Base-by-base conservation (phyloP, 2,797 vertebrate species). In the Lacerta agilis region DNA sequence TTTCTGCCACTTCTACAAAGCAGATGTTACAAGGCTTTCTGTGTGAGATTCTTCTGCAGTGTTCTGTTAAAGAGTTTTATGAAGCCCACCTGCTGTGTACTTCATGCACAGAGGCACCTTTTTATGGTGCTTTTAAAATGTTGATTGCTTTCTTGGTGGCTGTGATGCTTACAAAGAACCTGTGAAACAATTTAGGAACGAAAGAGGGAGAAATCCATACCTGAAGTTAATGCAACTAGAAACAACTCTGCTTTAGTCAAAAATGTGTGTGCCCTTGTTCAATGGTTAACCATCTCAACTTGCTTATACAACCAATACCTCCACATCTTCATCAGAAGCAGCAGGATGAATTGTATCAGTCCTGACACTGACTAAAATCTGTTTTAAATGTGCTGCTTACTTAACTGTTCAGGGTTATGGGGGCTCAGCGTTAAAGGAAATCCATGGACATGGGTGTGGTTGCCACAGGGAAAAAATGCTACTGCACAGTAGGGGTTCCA, bases 81-180 rank as follows among this genome's bases (percentile, higher is more conserved):
- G 82, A 66, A 58, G 1, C 8, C 66, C n/a, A 83, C 88, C 69
- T 71, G n/a, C 45, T 86, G 36, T 43, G 55, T 55, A 4, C 4
- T 79, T 88, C 80, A 76, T 76, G 86, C 86, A 92, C 75, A 71
- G 75, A 77, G 45, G 13, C 82, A 87, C 45, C 75, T 75, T 69
- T 84, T 85, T 87, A 61, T 71, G 33, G 69, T 83, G 78, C 29
- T 36, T 77, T 76, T 85, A 49, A 90, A 55, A 69, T 55, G 80
- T 15, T 33, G 79, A 49, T 43, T 17, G 27, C 29, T 82, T 85
- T 69, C 71, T 80, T 27, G 18, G 55, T 61, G 36, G 67, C 33
- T 58, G 45, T 58, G 49, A 38, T 41, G 18, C 55, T 82, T 64
- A 64, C n/a, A 88, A 72, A 29, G n/a, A 85, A 66, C 3, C 15